Conservation (phyloP, 2,113 vertebrate species). For the Syrrhaptes paradoxus region DNA sequence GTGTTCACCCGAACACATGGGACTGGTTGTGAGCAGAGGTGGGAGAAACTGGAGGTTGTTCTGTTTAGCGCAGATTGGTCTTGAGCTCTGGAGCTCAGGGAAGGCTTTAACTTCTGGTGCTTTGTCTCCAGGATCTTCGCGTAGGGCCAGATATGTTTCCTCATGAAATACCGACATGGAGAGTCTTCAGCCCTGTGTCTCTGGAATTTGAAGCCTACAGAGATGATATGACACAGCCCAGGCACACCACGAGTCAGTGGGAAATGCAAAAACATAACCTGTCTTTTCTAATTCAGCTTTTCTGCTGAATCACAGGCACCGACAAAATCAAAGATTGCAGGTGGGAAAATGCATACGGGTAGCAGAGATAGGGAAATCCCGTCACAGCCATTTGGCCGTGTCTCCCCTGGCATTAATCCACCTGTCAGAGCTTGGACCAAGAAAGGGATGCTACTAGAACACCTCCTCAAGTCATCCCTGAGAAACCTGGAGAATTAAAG, state of each 20-base stretch:
- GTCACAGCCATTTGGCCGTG: background rate
- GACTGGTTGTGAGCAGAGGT: background rate
- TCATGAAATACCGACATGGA: background rate
- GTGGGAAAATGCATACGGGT: background rate
- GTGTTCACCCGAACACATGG: background rate
- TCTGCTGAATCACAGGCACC: background rate
- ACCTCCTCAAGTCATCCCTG: background rate
- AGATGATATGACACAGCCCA: accelerated
- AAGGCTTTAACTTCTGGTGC: background rate
- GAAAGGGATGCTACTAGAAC: background rate
- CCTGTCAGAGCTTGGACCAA: background rate
- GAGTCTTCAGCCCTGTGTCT: background rate
- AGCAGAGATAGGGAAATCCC: background rate
- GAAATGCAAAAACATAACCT: background rate
- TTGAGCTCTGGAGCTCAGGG: background rate
- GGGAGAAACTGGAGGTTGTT: background rate
- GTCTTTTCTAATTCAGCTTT: background rate
- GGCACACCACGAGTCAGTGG: background rate
- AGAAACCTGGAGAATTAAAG: background rate
- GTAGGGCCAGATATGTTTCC: background rate
- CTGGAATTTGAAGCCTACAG: background rate
- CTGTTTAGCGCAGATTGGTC: background rate
- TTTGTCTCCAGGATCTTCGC: background rate
- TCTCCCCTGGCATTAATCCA: background rate
- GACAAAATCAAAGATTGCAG: background rate